These are phyloP conservation scores for Neodiprion fabricii DNA, from an alignment of 1,140 invertebrate species.

Conservation along the genomic window DNA sequence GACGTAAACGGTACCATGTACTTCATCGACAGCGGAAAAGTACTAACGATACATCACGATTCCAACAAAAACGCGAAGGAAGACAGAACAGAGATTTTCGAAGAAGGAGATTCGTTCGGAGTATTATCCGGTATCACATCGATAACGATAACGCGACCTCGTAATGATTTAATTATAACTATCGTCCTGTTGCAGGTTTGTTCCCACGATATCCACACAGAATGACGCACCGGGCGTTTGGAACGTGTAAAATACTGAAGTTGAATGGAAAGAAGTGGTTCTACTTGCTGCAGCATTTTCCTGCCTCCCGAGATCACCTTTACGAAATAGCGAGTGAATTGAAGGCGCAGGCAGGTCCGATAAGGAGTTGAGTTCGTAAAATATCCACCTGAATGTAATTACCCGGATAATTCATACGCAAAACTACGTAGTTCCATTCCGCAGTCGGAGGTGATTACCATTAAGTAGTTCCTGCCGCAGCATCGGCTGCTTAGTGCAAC, in stretches of 20 bases:
- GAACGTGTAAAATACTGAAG: constrained; percentile 24
- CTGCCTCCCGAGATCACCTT: constrained; percentile 25
- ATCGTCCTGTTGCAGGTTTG: neutral
- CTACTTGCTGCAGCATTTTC: constrained; percentile 29
- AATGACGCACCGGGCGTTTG: constrained; percentile 22
- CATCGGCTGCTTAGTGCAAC: too few relatives aligned
- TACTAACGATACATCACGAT: constrained; percentile 27
- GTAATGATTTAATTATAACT: neutral
- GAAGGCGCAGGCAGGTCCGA: too few relatives aligned
- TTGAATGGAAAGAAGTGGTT: constrained; percentile 24
- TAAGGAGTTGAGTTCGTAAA: too few relatives aligned
- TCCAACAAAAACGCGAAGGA: neutral
- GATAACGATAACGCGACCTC: neutral
- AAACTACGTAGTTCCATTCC: too few relatives aligned
- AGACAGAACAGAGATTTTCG: neutral
- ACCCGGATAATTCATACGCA: too few relatives aligned
- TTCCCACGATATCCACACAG: constrained; percentile 16
- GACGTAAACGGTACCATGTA: constrained; percentile 59
- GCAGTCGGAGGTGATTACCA: too few relatives aligned
- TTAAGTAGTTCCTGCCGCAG: too few relatives aligned
- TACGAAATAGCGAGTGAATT: constrained; percentile 13
- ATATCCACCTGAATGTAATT: too few relatives aligned
- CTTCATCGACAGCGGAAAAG: constrained; percentile 52
- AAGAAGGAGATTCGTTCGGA: neutral
- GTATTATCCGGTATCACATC: neutral